phyloP scores from a whole-genome alignment of 2,888 invertebrate genomes.

The Ophion slaviceki region DNA sequence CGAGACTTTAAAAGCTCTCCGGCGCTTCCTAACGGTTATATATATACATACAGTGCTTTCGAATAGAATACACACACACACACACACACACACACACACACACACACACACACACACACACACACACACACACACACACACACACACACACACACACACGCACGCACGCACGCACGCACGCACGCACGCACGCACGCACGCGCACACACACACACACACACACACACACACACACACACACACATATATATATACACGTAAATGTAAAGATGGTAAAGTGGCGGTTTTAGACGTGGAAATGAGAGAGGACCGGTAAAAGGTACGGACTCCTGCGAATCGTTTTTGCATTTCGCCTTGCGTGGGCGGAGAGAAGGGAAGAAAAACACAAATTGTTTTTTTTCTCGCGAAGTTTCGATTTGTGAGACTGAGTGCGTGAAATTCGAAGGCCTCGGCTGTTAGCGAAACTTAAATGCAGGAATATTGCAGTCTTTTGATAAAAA shows the following conservation, averaged over 20 bases:
- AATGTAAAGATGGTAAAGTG: slow-evolving; percentile 12
- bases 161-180: too few species aligned
- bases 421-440: neutral
- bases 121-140: too few species aligned
- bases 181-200: too few species aligned
- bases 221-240: too few species aligned
- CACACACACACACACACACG: too few species aligned
- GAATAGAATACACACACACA: neutral
- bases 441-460: neutral
- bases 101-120: too few species aligned
- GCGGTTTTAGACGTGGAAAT: slow-evolving; percentile 15
- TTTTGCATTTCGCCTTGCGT: neutral
- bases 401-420: slow-evolving; percentile 15
- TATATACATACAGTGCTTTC: slow-evolving; percentile 5
- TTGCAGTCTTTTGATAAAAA: neutral
- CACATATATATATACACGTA: neutral
- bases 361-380: neutral
- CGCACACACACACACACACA: neutral
- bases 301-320: slow-evolving; percentile 38
- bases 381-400: slow-evolving; percentile 15
- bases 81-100: too few species aligned
- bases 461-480: neutral
- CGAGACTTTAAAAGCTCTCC: slow-evolving; percentile 52
- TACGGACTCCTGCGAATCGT: slow-evolving; percentile 9
- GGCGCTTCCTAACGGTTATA: slow-evolving; percentile 1